Evolutionary conservation across 2,888 invertebrate species (phyloP).

Genomic region (Drosophila paranaensis): DNA sequence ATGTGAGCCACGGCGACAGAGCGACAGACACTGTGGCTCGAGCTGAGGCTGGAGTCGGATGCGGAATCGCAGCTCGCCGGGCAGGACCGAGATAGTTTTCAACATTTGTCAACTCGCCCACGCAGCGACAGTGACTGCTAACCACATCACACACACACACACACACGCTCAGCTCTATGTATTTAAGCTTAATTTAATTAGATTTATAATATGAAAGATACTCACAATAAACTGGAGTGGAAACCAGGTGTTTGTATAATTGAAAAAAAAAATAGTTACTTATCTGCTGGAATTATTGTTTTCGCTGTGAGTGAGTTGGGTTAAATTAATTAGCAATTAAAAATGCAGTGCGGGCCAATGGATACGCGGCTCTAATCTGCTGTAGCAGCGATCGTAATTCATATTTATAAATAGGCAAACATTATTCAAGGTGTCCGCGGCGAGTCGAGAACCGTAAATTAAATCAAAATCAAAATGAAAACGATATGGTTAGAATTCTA

Average conservation of each 20-base stretch:
- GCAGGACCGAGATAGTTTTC: slow-evolving; percentile 25
- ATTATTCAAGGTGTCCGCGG: slow-evolving; percentile 76
- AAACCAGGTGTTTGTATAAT: slow-evolving; percentile 50
- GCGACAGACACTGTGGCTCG: not conserved
- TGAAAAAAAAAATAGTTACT: slow-evolving; percentile 37
- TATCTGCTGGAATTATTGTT: slow-evolving; percentile 56
- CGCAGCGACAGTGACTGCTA: slow-evolving; percentile 42
- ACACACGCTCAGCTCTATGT: slow-evolving; percentile 1
- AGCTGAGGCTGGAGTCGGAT: slow-evolving; percentile 11
- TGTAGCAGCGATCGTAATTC: slow-evolving; percentile 66
- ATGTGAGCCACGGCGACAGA: slow-evolving; percentile 54
- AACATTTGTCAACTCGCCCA: slow-evolving; percentile 50
- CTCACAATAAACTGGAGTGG: slow-evolving; percentile 24
- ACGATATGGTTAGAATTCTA: slow-evolving; percentile 77
- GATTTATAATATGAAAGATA: slow-evolving; percentile 33
- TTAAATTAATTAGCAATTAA: slow-evolving; percentile 79
- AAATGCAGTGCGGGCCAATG: slow-evolving; percentile 58
- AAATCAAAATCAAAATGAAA: slow-evolving; percentile 74
- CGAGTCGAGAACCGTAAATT: slow-evolving; percentile 73
- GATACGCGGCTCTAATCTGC: slow-evolving; percentile 59
- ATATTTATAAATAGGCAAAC: slow-evolving; percentile 79
- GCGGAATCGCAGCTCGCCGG: slow-evolving; percentile 9
- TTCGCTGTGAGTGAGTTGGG: slow-evolving; percentile 30
- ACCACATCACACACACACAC: slow-evolving; percentile 21
- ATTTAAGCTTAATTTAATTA: slow-evolving; percentile 52